Percentiles rank a stretch among this genome's conserved stretches.
Conservation (phyloP, 2,113 vertebrate genomes). For the Notothenia coriiceps region DNA sequence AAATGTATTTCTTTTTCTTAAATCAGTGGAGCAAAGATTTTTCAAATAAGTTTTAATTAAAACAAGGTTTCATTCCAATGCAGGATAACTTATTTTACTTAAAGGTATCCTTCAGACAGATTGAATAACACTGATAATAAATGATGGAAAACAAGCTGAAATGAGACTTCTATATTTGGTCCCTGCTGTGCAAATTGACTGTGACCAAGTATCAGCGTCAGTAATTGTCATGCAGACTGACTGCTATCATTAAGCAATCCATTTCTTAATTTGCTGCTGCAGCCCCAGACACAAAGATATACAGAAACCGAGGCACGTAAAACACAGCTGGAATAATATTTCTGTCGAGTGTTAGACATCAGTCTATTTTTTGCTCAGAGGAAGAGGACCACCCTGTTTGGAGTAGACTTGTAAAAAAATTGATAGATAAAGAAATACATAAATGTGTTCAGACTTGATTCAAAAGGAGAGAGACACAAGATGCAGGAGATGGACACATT, state of each 20-base stretch:
- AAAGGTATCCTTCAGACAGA: conserved; percentile 1
- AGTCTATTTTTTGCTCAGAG: neutral
- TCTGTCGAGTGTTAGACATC: conserved; percentile 17
- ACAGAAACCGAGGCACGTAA: conserved; percentile 22
- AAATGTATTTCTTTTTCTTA: neutral
- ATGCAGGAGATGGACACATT: neutral
- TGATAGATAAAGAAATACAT: neutral
- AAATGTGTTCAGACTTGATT: conserved; percentile 12
- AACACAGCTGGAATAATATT: conserved; percentile 56
- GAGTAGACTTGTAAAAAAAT: neutral
- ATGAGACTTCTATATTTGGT: conserved; percentile 52
- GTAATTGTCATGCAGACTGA: conserved; percentile 49
- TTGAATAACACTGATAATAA: conserved; percentile 29
- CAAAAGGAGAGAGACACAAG: neutral
- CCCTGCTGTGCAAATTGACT: conserved; percentile 47
- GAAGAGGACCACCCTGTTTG: conserved; percentile 39
- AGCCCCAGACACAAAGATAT: conserved; percentile 9
- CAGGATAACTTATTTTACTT: conserved; percentile 21
- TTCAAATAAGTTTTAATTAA: conserved; percentile 7
- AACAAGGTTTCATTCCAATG: conserved; percentile 25
- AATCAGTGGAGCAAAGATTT: neutral
- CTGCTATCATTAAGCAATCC: conserved; percentile 54
- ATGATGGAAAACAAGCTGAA: conserved; percentile 54
- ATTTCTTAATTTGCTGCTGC: conserved; percentile 32
- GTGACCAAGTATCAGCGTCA: conserved; percentile 55